Evolutionary conservation across 2,888 invertebrate species (phyloP).

Genomic region (Lysandra coridon): DNA sequence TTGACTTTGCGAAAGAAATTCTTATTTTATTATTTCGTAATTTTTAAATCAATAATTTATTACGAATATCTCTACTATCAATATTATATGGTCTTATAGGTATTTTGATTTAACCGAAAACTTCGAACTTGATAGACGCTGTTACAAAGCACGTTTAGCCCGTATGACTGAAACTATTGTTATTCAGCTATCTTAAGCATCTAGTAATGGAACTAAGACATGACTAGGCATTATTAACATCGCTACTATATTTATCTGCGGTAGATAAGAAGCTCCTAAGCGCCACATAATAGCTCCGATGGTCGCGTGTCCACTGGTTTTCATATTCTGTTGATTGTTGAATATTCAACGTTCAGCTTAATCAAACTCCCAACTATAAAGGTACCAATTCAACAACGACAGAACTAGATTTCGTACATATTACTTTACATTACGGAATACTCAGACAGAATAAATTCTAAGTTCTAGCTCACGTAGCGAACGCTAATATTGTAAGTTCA

Average conservation of each 20-base stretch:
- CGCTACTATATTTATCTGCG: neutral
- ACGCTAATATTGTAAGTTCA: slow-evolving; percentile 3
- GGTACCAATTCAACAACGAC: neutral
- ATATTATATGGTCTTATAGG: neutral
- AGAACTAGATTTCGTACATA: neutral
- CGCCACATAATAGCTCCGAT: neutral
- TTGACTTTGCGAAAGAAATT: too few relatives aligned
- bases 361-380: slow-evolving; percentile 1
- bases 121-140: neutral
- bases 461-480: neutral
- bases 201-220: neutral
- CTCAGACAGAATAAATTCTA: slow-evolving; percentile 4
- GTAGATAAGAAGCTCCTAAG: neutral
- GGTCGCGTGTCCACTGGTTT: slow-evolving; percentile 1
- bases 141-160: neutral
- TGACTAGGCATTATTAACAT: neutral
- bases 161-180: slow-evolving; percentile 1
- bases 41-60: too few relatives aligned
- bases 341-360: neutral
- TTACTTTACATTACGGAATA: neutral
- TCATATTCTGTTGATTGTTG: neutral
- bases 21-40: too few relatives aligned
- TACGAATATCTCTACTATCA: too few relatives aligned
- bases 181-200: neutral
- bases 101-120: neutral